Percentiles rank a stretch among this genome's conserved stretches.
Evolutionary conservation across 1,140 invertebrate genomes (phyloP).

Genomic region (Dufourea novaeangliae): DNA sequence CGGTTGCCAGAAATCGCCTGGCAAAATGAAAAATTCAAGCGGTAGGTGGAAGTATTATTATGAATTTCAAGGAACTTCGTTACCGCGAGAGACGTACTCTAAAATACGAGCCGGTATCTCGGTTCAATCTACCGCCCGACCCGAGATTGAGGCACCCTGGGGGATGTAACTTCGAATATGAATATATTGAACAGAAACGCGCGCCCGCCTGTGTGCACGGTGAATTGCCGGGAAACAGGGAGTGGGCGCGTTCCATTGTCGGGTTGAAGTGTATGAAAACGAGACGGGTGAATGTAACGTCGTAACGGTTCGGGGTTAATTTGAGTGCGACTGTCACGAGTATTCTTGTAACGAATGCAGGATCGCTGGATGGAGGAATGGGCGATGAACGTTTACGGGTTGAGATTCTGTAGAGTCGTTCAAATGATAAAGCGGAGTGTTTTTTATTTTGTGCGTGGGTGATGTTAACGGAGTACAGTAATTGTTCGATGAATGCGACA

Average conservation of each 20-base stretch:
- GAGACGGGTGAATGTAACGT: neutral
- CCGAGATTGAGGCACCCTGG: slow-evolving; percentile 26
- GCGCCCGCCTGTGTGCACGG: neutral
- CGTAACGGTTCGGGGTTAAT: neutral
- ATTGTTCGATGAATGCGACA: too few species aligned
- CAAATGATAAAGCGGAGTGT: too few species aligned
- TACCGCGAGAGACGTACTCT: neutral
- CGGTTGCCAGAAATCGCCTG: neutral
- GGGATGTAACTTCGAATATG: slow-evolving; percentile 38
- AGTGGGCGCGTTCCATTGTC: neutral
- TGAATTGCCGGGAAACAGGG: neutral
- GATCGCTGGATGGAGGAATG: neutral
- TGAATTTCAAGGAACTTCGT: slow-evolving; percentile 19
- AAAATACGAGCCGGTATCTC: neutral
- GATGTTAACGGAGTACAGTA: too few species aligned
- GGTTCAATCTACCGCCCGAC: slow-evolving; percentile 25
- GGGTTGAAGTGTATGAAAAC: neutral
- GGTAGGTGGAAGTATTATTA: neutral
- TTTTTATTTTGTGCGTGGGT: too few species aligned
- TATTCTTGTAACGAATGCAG: neutral
- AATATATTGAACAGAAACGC: slow-evolving; percentile 27
- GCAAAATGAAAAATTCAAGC: neutral
- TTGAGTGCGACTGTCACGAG: neutral
- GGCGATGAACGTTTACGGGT: too few species aligned
- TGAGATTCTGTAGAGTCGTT: too few species aligned